Evolutionary conservation across 1,140 invertebrate genomes (phyloP).

Genomic region (Pinna nobilis): DNA sequence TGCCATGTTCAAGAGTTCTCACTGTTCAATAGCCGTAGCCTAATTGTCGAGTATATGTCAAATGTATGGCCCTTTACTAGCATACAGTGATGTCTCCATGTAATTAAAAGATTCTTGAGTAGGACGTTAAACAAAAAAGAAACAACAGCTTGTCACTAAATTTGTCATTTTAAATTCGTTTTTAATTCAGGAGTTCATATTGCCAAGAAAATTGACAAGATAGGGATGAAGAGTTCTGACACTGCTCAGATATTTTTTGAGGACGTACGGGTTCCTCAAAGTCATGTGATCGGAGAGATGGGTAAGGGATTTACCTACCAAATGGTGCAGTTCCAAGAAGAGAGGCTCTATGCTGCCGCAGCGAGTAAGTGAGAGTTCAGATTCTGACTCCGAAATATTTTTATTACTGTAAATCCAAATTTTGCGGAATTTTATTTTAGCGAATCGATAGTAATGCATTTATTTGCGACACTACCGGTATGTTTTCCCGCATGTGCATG

Average conservation of each 20-base stretch:
- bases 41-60: no score
- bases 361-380: conserved; percentile 58
- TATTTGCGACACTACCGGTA: no score
- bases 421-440: no score
- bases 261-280: conserved; percentile 77
- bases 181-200: conserved; percentile 62
- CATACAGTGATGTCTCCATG: no score
- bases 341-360: conserved; percentile 76
- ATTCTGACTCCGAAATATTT: background rate
- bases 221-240: conserved; percentile 79
- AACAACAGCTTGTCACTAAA: no score
- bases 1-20: no score
- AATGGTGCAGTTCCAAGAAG: conserved; percentile 81
- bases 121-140: no score
- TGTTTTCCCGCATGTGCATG: no score
- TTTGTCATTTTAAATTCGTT: background rate
- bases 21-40: no score
- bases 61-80: no score
- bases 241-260: conserved; percentile 81
- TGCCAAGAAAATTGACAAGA: conserved; percentile 76
- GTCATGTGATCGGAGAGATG: conserved; percentile 79
- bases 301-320: conserved; percentile 80
- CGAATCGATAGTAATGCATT: no score
- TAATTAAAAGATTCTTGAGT: no score
- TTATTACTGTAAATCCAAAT: background rate